Conservation (phyloP, 2,113 vertebrate genomes). For the Corythornis madagascariensis region DNA sequence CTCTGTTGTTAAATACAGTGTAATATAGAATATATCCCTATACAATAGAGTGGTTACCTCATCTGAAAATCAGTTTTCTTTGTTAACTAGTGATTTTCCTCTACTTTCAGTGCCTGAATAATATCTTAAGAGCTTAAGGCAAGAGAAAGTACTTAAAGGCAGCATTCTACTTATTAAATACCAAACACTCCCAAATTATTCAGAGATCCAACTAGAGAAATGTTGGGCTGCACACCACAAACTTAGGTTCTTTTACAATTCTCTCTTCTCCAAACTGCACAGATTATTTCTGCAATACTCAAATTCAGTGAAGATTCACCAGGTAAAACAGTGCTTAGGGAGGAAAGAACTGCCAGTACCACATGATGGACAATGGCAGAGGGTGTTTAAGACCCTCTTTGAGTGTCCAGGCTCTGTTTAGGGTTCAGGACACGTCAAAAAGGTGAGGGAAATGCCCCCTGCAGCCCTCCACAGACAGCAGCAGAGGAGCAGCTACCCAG, state of each 20-base stretch:
- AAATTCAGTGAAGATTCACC: background rate
- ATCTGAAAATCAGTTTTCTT: constrained; percentile 22
- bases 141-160: background rate
- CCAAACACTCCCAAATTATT: background rate
- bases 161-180: constrained; percentile 14
- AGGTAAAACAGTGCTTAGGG: background rate
- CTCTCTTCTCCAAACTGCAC: background rate
- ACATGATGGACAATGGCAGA: background rate
- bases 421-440: background rate
- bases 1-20: background rate
- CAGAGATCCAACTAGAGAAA: background rate
- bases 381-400: background rate
- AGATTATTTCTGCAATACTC: background rate
- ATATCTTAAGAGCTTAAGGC: constrained; percentile 4
- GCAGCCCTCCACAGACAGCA: background rate
- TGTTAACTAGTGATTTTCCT: constrained; percentile 13
- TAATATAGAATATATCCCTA: background rate
- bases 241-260: background rate
- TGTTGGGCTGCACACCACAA: background rate
- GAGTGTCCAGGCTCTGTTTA: background rate
- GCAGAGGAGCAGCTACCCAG: background rate
- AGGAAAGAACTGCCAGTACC: background rate
- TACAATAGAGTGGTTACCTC: background rate
- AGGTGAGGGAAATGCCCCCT: background rate
- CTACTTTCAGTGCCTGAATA: background rate